These are phyloP conservation scores for Epinephelus malabaricus DNA, from an alignment of 2,797 vertebrate species.

Conservation along the genomic window DNA sequence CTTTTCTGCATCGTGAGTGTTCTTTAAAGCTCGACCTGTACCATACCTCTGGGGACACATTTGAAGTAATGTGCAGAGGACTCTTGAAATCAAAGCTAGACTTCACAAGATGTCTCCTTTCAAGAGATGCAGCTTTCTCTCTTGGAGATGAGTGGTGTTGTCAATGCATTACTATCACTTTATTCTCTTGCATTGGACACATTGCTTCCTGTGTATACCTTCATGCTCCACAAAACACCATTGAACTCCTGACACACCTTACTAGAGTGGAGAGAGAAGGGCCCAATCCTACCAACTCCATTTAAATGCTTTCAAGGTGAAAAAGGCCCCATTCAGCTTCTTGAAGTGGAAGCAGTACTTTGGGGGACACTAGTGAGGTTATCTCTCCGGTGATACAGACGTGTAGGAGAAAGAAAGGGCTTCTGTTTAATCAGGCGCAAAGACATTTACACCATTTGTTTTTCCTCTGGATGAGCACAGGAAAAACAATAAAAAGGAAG, in stretches of 20 bases:
- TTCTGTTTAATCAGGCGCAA: conserved; percentile 77
- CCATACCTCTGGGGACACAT: conserved; percentile 20
- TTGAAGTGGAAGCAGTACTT: conserved; percentile 66
- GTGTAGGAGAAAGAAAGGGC: conserved; percentile 55
- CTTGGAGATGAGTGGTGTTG: conserved; percentile 56
- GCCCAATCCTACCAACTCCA: conserved; percentile 67
- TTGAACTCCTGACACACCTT: conserved; percentile 76
- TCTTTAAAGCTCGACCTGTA: conserved; percentile 40
- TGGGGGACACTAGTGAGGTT: conserved; percentile 56
- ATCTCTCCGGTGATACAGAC: conserved; percentile 57
- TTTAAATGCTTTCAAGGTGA: conserved; percentile 83
- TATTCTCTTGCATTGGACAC: conserved; percentile 59
- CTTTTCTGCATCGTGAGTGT: conserved; percentile 5
- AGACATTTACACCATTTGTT: conserved; percentile 84
- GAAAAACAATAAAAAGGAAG: conserved; percentile 54
- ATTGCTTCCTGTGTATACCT: conserved; percentile 54
- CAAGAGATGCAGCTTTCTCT: conserved; percentile 42
- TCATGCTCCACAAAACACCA: conserved; percentile 72
- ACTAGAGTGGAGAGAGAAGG: conserved; percentile 64
- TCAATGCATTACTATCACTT: conserved; percentile 72
- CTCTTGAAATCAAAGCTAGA: conserved; percentile 63
- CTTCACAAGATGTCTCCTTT: conserved; percentile 47
- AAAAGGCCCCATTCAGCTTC: conserved; percentile 70
- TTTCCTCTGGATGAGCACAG: conserved; percentile 77
- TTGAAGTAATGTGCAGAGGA: conserved; percentile 41